Base-by-base conservation (phyloP, 2,888 invertebrate species). In the Aphelenchoides bicaudatus region DNA sequence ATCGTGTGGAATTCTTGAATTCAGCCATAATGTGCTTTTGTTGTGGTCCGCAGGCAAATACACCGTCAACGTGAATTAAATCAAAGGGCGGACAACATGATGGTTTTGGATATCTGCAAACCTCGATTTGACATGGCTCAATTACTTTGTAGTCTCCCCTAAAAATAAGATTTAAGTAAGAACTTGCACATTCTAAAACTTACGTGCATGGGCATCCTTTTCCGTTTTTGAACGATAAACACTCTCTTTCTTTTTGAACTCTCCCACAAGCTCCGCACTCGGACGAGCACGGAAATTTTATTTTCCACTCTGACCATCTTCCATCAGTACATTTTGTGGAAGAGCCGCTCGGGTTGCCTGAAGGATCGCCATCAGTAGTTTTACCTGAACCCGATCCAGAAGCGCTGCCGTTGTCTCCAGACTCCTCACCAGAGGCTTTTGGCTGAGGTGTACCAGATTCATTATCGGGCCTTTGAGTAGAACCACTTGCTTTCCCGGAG, bases 221-320 rank as follows among this genome's bases (percentile, higher is more conserved):
- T 2, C 60, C 61, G n/a, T 48, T 29, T 16, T 65, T 56, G 29
- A 39, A 62, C 8, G 66, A 62, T 28, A 61, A 34, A 39, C 68
- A 68, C 8, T 52, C 59, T 25, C 68, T 31, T 16, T 30, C 38
- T 21, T 61, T 46, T 13, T 62, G 62, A 8, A 59, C 28, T 25
- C 51, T 53, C 13, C 68, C 68, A 52, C 69, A 68, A 1, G 64
- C 63, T 10, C 68, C 68, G 43, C 68, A 68, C 2, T 64, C 65
- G 4, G 68, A 64, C 8, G 62, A 58, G 51, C 68, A 68, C 92
- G 76, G 94, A 89, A 82, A 93, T 92, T 82, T 94, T 93, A 80
- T 94, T 93, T 67, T 94, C 91, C 68, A 65, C 80, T 80, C 82
- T 81, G 82, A 80, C 83, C 82, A 58, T 81, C 82, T 59, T 80